Base-by-base conservation (phyloP, 2,888 invertebrate genomes). In the Agrochola macilenta region DNA sequence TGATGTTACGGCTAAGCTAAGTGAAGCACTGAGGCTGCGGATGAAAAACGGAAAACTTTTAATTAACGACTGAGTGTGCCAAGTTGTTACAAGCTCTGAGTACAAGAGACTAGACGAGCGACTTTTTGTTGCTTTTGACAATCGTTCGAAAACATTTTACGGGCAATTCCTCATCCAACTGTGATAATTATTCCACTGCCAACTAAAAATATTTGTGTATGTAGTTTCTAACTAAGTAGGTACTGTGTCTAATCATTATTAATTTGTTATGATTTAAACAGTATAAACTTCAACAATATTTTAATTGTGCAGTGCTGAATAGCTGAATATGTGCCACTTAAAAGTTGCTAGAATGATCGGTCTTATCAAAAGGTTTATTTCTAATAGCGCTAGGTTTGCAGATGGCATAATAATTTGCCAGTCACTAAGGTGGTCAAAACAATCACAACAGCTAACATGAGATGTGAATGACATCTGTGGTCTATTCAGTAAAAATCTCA, bases 11-110 rank as follows among this genome's bases (percentile, higher is more conserved):
- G 14, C 46, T 60, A 58, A 52, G 14, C 46, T 60, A 58, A 52
- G 52, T 78, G 46, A 60, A 78, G 17, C 20, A 61, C 60, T 60
- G 39, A 20, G 39, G 26, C 17, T n/a, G 46, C 12, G 58, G 39
- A 52, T 70, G 63, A 75, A 84, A 82, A 79, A 70, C 72, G 39
- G 58, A 54, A 57, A 84, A 84, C 73, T 85, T 85, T 84, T 84
- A 84, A 84, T 84, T 84, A 84, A 82, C 64, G 76, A 64, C 76
- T 23, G 35, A 66, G 43, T 54, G 72, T 66, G 64, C 82, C 74
- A 79, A 75, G 73, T 84, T 75, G 68, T 68, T 71, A 80, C 76
- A 68, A 77, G 26, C n/a, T n/a, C n/a, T 54, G 68, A 69, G 65
- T 74, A 58, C 64, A 57, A 52, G 35, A 11, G 23, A 11, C 8